Conservation (phyloP, 2,797 vertebrate species). For the Ataeniobius toweri region DNA sequence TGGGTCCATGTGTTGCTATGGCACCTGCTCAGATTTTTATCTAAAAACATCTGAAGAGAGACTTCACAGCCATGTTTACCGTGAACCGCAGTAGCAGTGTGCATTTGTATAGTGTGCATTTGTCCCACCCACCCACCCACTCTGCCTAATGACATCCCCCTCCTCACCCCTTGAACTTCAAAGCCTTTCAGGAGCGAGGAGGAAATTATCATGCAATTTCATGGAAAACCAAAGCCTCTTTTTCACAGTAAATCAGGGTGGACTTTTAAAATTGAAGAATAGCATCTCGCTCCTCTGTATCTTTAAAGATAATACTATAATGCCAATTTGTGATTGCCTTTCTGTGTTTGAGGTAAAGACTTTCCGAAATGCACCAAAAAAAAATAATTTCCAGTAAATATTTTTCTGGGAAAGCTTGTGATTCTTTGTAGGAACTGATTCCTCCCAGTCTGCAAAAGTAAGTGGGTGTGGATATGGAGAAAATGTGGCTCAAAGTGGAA, state of each 20-base stretch:
- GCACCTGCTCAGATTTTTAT: conserved; percentile 54
- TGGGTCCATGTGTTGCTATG: conserved; percentile 36
- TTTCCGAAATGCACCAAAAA: conserved; percentile 41
- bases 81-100: conserved; percentile 31
- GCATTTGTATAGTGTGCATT: conserved; percentile 52
- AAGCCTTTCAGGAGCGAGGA: conserved; percentile 52
- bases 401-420: conserved; percentile 69
- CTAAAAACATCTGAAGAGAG: conserved; percentile 46
- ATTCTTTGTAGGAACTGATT: conserved; percentile 67
- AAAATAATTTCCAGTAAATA: conserved; percentile 71
- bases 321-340: conserved; percentile 72
- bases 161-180: conserved; percentile 73
- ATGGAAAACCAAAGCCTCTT: conserved; percentile 61
- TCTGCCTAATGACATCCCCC: conserved; percentile 49
- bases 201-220: conserved; percentile 68
- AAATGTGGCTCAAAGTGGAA: not conserved
- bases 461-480: conserved; percentile 27
- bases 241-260: conserved; percentile 63
- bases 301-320: conserved; percentile 71
- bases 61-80: conserved; percentile 60
- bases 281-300: conserved; percentile 41
- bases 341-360: conserved; percentile 50
- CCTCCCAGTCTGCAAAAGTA: conserved; percentile 40
- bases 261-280: conserved; percentile 51
- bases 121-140: conserved; percentile 23